Base-by-base conservation (phyloP, 2,888 invertebrate species). In the Acleris sparsana region DNA sequence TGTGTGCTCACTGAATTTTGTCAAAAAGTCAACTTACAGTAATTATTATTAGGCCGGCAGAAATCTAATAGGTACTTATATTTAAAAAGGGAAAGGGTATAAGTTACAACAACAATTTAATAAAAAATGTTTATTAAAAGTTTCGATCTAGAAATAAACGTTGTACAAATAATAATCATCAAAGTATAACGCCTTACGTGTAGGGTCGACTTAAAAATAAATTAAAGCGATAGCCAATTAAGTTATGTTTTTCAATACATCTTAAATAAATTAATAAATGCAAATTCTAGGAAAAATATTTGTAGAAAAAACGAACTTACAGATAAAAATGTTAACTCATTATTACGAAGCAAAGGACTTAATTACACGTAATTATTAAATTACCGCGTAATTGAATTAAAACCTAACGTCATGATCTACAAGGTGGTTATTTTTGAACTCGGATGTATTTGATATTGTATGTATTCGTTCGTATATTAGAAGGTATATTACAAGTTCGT, bases 171-270 rank as follows among this genome's bases (percentile, higher is more conserved):
- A 33, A 33, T 6, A 29, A 29, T 29, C 7, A 29, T 29, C 7
- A 3, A 33, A 43, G 49, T 49, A 53, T 58, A 62, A 63, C 62
- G 53, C 20, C 43, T 55, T 55, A 64, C 18, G 1, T 11, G 17
- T 48, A 18, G 39, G 39, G 7, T 9, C 16, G 39, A 56, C 48
- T 43, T 25, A 60, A 22, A 29, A 63, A 51, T 63, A 63, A 59
- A 46, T 63, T 63, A 60, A 63, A 63, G 67, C 58, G 58, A 62
- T 43, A 63, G 52, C 46, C 22, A 53, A 58, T n/a, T 55, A n/a
- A 17, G 11, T 46, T 29, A 29, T 18, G 16, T 48, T 48, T 58
- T 29, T 17, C 3, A 48, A 44, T 18, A 43, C 6, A n/a, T 49
- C 18, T 49, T 49, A 18, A 49, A 57, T n/a, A 57, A 49, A 39